Conservation (phyloP, 2,888 invertebrate genomes). For the Callinectes sapidus region DNA sequence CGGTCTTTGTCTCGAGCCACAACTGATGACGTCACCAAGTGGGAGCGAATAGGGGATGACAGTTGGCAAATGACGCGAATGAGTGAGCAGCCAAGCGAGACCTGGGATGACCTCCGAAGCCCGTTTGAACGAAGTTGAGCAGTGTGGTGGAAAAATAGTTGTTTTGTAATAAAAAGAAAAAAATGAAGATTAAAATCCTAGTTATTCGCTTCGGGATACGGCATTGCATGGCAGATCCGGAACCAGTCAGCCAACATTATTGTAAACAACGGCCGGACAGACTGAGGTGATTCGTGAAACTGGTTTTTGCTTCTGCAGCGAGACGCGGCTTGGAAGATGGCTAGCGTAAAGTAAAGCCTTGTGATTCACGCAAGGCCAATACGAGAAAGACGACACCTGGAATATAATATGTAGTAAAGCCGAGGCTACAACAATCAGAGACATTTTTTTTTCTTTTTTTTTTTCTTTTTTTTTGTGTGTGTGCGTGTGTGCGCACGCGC, state of each 20-base stretch:
- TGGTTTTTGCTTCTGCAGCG: slow-evolving; percentile 22
- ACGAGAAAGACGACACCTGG: neutral
- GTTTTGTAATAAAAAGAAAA: neutral
- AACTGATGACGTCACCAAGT: neutral
- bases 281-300: neutral
- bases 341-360: slow-evolving; percentile 2
- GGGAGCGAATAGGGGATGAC: neutral
- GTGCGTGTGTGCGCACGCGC: neutral
- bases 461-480: neutral
- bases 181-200: neutral
- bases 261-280: slow-evolving; percentile 16
- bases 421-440: neutral
- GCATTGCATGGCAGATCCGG: neutral
- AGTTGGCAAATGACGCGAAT: neutral
- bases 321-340: slow-evolving; percentile 16
- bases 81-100: neutral
- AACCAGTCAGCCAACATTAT: neutral
- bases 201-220: neutral
- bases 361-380: slow-evolving; percentile 23
- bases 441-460: neutral
- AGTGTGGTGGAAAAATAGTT: neutral
- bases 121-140: neutral
- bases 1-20: neutral
- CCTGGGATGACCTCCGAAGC: neutral
- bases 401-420: neutral